A percentile compares a stretch with the other conserved stretches of the same genome.
These are phyloP conservation scores for Rhagologus leucostigma DNA, from an alignment of 2,113 vertebrate species.

Conservation along the genomic window DNA sequence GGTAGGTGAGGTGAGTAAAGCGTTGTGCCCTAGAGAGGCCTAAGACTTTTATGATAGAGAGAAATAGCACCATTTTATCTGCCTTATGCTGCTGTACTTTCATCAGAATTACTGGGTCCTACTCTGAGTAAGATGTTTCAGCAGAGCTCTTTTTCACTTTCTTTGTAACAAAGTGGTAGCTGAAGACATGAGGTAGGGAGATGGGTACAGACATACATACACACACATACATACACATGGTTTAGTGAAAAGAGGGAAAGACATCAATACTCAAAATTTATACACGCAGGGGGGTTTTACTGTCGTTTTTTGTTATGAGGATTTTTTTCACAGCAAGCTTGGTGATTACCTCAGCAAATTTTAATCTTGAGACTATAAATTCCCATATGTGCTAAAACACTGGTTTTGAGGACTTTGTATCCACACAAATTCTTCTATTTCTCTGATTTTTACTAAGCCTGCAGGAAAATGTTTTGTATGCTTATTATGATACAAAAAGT, in stretches of 20 bases:
- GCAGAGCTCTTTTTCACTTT: neutral
- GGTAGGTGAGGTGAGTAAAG: neutral
- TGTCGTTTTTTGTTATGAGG: fast-evolving
- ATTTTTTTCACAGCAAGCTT: neutral
- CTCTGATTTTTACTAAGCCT: slow-evolving; percentile 20
- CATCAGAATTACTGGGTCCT: neutral
- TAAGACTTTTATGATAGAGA: neutral
- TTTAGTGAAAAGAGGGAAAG: neutral
- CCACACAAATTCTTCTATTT: neutral
- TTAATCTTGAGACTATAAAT: neutral
- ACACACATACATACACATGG: too few relatives aligned
- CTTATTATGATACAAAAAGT: neutral
- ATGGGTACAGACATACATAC: fast-evolving
- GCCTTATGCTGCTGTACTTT: neutral
- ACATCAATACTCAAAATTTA: neutral
- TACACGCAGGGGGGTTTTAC: neutral
- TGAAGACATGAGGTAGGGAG: neutral
- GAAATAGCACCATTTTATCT: slow-evolving; percentile 36
- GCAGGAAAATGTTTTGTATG: slow-evolving; percentile 20
- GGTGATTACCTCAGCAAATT: neutral
- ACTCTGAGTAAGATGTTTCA: neutral
- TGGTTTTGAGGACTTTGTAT: neutral
- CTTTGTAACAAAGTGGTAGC: neutral
- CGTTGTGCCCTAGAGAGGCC: neutral
- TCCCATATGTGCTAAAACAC: neutral